Evolutionary conservation across 2,113 vertebrate genomes (phyloP).

Genomic region (Platichthys flesus): DNA sequence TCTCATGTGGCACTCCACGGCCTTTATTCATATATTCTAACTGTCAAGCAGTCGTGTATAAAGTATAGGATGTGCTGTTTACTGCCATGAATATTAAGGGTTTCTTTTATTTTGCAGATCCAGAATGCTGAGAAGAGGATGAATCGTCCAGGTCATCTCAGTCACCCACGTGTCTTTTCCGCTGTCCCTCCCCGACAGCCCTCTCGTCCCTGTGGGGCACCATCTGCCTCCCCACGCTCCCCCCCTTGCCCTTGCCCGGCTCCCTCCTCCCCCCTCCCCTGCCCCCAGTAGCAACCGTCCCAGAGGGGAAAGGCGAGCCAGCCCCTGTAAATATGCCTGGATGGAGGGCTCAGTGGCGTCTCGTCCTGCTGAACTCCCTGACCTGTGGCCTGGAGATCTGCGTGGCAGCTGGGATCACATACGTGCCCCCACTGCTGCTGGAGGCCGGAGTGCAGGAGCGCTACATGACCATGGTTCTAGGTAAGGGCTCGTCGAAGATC

Average conservation of each 20-base stretch:
- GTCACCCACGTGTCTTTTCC: slow-evolving; percentile 51
- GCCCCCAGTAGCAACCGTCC: slow-evolving; percentile 54
- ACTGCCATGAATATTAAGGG: neutral
- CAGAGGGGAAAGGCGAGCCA: slow-evolving; percentile 59
- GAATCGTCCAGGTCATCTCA: slow-evolving; percentile 69
- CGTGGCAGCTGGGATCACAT: slow-evolving; percentile 85
- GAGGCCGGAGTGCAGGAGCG: slow-evolving; percentile 84
- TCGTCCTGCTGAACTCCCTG: slow-evolving; percentile 84
- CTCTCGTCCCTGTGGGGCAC: slow-evolving; percentile 38
- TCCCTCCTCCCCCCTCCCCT: slow-evolving; percentile 27
- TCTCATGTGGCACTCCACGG: neutral
- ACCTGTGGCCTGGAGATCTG: slow-evolving; percentile 88
- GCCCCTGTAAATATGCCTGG: slow-evolving; percentile 80
- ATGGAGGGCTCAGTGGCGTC: slow-evolving; percentile 85
- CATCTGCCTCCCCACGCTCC: slow-evolving; percentile 41
- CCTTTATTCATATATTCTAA: neutral
- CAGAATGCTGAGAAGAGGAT: slow-evolving; percentile 79
- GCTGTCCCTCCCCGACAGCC: slow-evolving; percentile 52
- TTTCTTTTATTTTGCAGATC: slow-evolving; percentile 57
- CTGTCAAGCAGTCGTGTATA: neutral
- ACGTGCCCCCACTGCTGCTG: slow-evolving; percentile 85
- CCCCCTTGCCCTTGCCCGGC: slow-evolving; percentile 18
- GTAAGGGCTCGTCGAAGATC: slow-evolving; percentile 54
- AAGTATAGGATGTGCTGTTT: neutral
- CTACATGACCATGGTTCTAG: slow-evolving; percentile 89